Evolutionary conservation across 2,888 invertebrate species (phyloP).

Genomic region (Machimus rusticus): DNA sequence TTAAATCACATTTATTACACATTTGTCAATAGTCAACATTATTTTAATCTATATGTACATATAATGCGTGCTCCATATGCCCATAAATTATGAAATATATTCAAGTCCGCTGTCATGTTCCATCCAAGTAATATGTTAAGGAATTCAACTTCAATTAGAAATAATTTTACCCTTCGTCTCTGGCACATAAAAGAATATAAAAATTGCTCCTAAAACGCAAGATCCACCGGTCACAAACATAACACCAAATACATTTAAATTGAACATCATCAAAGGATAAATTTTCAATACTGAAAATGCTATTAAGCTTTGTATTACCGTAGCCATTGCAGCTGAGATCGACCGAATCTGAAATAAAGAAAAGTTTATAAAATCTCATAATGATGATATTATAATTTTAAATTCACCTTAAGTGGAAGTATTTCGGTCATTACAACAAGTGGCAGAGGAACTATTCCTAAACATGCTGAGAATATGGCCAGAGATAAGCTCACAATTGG

Average conservation of each 20-base stretch:
- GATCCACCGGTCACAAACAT: constrained; percentile 57
- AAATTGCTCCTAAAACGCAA: constrained; percentile 54
- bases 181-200: constrained; percentile 54
- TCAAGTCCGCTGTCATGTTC: neutral
- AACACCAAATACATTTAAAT: constrained; percentile 53
- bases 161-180: constrained; percentile 60
- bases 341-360: constrained; percentile 55
- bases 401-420: constrained; percentile 57
- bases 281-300: constrained; percentile 55
- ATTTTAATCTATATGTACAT: neutral
- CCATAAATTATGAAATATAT: neutral
- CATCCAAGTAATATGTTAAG: neutral
- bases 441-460: constrained; percentile 57
- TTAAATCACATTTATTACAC: neutral
- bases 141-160: constrained; percentile 16
- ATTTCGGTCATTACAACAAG: constrained; percentile 58
- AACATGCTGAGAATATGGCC: constrained; percentile 55
- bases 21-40: neutral
- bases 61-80: neutral
- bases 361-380: neutral
- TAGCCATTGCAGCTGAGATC: constrained; percentile 53
- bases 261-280: constrained; percentile 55
- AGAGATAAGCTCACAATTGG: constrained; percentile 56
- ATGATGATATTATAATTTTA: neutral
- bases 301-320: constrained; percentile 53